Evolutionary conservation across 2,888 invertebrate species (phyloP).

Genomic region (Azorinus chamasolen): DNA sequence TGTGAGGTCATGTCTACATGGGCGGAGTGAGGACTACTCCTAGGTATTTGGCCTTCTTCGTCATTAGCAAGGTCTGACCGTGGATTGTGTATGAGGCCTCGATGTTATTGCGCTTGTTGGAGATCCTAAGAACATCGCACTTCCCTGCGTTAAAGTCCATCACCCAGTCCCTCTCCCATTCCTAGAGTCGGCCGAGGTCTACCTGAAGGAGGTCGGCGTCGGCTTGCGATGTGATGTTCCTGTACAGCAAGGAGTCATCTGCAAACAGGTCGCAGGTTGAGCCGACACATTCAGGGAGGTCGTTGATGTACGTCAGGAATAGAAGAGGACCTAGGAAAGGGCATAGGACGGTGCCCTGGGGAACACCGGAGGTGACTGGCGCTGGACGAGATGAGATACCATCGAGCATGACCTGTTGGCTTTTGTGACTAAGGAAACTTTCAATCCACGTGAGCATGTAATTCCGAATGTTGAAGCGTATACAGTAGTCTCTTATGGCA

Average conservation of each 20-base stretch:
- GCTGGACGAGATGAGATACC: neutral
- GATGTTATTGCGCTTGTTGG: neutral
- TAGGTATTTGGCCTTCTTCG: too few species aligned
- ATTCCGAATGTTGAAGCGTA: neutral
- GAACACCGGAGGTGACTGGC: too few species aligned
- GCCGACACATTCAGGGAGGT: neutral
- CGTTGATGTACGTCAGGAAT: neutral
- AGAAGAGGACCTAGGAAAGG: neutral
- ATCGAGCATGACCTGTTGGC: too few species aligned
- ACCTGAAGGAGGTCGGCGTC: neutral
- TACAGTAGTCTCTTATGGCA: neutral
- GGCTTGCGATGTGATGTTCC: too few species aligned
- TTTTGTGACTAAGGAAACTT: neutral
- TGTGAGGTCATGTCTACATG: too few species aligned
- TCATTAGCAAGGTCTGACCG: too few species aligned
- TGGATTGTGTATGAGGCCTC: too few species aligned
- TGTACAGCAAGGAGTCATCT: too few species aligned
- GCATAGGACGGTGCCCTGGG: too few species aligned
- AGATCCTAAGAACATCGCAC: neutral
- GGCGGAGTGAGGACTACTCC: too few species aligned
- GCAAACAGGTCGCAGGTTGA: neutral
- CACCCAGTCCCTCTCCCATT: neutral
- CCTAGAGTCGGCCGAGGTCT: neutral
- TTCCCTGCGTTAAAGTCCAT: neutral
- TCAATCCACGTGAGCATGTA: neutral